Evolutionary conservation across 2,888 invertebrate genomes (phyloP).

Genomic region (Gymnosoma rotundatum): DNA sequence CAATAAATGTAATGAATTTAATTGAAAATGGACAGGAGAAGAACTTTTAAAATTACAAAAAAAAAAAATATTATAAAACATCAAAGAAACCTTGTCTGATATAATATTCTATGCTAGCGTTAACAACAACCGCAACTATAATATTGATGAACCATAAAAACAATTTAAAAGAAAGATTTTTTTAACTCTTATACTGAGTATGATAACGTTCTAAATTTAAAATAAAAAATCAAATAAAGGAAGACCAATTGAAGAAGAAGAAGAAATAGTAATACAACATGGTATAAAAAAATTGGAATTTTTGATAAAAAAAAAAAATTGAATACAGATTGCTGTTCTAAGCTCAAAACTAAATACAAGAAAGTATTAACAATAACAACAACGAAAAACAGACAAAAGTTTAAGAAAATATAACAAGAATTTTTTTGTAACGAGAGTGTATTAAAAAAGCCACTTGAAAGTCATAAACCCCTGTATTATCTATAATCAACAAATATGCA

Average conservation of each 20-base stretch:
- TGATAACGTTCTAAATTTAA: slow-evolving; percentile 14
- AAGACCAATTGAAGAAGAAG: slow-evolving; percentile 15
- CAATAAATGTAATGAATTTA: slow-evolving; percentile 71
- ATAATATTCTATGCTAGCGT: neutral
- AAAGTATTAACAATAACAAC: neutral
- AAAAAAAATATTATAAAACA: slow-evolving; percentile 47
- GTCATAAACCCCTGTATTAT: slow-evolving; percentile 57
- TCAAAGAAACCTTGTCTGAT: slow-evolving; percentile 27
- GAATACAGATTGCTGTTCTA: slow-evolving; percentile 56
- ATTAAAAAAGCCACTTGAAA: slow-evolving; percentile 60
- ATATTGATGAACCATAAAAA: neutral
- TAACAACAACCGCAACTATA: slow-evolving; percentile 8
- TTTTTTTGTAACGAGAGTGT: neutral
- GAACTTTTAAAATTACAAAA: slow-evolving; percentile 69
- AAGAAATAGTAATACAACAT: slow-evolving; percentile 11
- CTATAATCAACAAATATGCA: slow-evolving; percentile 68
- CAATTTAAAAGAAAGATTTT: neutral
- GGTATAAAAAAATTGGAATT: slow-evolving; percentile 7
- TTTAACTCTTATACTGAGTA: slow-evolving; percentile 25
- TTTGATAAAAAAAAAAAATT: neutral
- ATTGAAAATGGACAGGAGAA: slow-evolving; percentile 59
- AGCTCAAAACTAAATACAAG: slow-evolving; percentile 36
- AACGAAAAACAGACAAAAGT: neutral
- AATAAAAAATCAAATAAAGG: slow-evolving; percentile 3
- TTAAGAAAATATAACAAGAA: slow-evolving; percentile 17